A percentile compares a stretch with the other conserved stretches of the same genome.
These are phyloP conservation scores for Rhineura floridana DNA, from an alignment of 2,113 vertebrate species.

Conservation along the genomic window DNA sequence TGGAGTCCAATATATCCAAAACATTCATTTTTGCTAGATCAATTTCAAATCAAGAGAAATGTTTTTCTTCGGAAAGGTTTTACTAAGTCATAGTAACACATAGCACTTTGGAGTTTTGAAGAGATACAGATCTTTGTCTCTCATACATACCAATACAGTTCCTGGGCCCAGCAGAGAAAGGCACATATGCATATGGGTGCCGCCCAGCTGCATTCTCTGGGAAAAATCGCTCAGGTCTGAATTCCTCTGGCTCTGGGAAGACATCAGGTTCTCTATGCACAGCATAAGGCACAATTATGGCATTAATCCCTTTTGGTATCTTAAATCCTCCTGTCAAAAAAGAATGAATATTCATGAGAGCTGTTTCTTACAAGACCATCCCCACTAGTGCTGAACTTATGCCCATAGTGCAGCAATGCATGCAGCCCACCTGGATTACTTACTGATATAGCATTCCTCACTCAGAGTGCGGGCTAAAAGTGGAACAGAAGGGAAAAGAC, in stretches of 20 bases:
- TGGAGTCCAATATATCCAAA: no score
- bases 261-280: constrained; percentile 86
- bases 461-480: constrained; percentile 85
- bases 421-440: constrained; percentile 41
- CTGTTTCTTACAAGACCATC: background rate
- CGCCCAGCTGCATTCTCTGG: constrained; percentile 83
- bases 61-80: no score
- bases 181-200: constrained; percentile 87
- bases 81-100: no score
- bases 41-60: no score
- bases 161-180: constrained; percentile 93
- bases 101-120: background rate
- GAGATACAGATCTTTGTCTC: background rate
- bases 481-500: constrained; percentile 92
- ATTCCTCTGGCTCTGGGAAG: constrained; percentile 91
- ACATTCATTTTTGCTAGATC: no score
- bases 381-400: background rate
- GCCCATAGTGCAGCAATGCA: background rate
- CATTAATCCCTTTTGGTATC: constrained; percentile 79
- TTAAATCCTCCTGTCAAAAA: constrained; percentile 79
- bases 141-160: constrained; percentile 91
- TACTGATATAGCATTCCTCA: constrained; percentile 87
- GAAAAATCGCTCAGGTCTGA: constrained; percentile 90
- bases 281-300: constrained; percentile 80
- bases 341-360: background rate